Evolutionary conservation across 2,113 vertebrate species (phyloP).

Genomic region (Chionodraco myersi): DNA sequence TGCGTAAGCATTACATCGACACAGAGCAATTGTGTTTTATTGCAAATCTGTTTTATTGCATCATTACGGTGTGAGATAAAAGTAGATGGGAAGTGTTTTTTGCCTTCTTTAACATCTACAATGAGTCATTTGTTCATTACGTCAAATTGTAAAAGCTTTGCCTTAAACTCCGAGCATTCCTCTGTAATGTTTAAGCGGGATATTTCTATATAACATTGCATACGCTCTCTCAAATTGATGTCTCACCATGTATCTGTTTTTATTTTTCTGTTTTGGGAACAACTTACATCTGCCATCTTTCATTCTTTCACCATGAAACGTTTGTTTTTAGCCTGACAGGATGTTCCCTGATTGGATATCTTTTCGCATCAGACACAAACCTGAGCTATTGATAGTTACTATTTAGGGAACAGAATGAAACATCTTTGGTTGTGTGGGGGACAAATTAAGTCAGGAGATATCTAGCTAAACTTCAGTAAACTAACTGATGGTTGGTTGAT

Average conservation of each 20-base stretch:
- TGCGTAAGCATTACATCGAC: constrained; percentile 49
- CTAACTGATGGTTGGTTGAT: constrained; percentile 46
- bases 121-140: neutral
- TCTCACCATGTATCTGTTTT: constrained; percentile 43
- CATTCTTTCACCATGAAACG: constrained; percentile 43
- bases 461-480: constrained; percentile 7
- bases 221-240: constrained; percentile 68
- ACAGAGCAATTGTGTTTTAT: neutral
- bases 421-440: constrained; percentile 20
- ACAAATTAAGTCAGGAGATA: constrained; percentile 6
- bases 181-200: constrained; percentile 54
- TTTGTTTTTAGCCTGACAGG: constrained; percentile 45
- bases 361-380: constrained; percentile 25
- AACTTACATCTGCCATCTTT: constrained; percentile 51
- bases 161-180: constrained; percentile 11
- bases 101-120: neutral
- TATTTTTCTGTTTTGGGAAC: constrained; percentile 43
- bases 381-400: constrained; percentile 39
- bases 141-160: neutral
- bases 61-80: neutral
- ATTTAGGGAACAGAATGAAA: constrained; percentile 30
- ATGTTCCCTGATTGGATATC: constrained; percentile 46
- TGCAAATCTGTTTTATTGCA: constrained; percentile 10
- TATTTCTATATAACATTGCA: constrained; percentile 41
- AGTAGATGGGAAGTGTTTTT: neutral